Percentiles rank a stretch among this genome's conserved stretches.
Conservation (phyloP, 2,797 vertebrate species). For the Neosilurus hyrtlii region DNA sequence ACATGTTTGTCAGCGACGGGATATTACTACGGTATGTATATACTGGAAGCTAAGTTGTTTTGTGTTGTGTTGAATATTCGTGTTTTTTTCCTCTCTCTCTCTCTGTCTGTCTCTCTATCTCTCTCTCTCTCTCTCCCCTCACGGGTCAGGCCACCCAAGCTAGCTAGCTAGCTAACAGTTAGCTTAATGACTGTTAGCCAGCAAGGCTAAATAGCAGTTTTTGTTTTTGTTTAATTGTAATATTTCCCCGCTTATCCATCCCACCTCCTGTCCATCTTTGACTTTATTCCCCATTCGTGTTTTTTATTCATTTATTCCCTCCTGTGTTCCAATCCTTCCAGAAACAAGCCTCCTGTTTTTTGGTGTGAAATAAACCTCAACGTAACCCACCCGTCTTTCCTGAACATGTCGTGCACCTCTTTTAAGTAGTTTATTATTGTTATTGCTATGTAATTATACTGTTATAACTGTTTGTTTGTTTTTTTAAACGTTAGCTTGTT, state of each 20-base stretch:
- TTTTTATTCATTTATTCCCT: background rate
- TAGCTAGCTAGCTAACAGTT: constrained; percentile 24
- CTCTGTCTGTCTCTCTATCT: background rate
- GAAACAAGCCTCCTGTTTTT: background rate
- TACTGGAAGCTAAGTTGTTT: constrained; percentile 30
- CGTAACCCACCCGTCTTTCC: background rate
- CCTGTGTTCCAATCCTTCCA: constrained; percentile 1
- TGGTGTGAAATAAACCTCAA: background rate
- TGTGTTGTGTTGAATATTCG: constrained; percentile 31
- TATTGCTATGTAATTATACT: background rate
- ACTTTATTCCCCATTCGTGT: background rate
- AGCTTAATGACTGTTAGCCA: constrained; percentile 46
- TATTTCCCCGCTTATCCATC: background rate
- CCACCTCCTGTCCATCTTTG: background rate
- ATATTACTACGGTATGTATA: constrained; percentile 32
- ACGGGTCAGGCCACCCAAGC: constrained; percentile 48
- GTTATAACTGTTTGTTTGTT: background rate
- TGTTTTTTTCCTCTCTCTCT: background rate
- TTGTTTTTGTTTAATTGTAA: constrained; percentile 12
- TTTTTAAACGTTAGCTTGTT: constrained; percentile 14
- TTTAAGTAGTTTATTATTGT: background rate
- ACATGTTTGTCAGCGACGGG: background rate
- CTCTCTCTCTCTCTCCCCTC: constrained; percentile 16
- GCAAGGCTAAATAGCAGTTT: constrained; percentile 46
- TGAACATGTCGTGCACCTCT: background rate